Evolutionary conservation across 2,888 invertebrate genomes (phyloP), one percentile per base, ranked within the genome.

Genomic region (Rhamphomyia laevipes): DNA sequence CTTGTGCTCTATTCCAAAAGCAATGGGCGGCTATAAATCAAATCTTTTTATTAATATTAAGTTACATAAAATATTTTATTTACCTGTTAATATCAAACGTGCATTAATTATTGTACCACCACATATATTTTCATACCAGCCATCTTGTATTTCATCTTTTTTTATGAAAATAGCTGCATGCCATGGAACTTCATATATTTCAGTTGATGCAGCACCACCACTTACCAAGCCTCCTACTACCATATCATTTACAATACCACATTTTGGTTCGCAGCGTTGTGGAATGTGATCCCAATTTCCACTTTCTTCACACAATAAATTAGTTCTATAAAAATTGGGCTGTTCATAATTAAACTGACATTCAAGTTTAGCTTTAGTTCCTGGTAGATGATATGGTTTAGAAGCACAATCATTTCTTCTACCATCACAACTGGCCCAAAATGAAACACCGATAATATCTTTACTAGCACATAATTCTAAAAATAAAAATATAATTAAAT

Each of bases 181-280:
- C 59, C 59, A 59, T 4, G 59, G 59, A 7, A 57, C 54, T n/a
- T 43, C 10, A 6, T 53, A 54, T 23, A 53, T 56, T 33, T 55
- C 53, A 1, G 42, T 47, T 0, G 0, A n/a, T n/a, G n/a, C 1
- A 13, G 51, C 43, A 5, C 55, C 57, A 15, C 51, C 46, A n/a
- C 44, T 27, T 12, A 51, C 16, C 43, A 56, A n/a, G n/a, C n/a
- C n/a, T n/a, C n/a, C n/a, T n/a, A n/a, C n/a, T n/a, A n/a, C n/a
- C n/a, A n/a, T n/a, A n/a, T n/a, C n/a, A n/a, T n/a, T n/a, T n/a
- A 56, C 18, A 38, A 17, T 38, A 13, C 54, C 53, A 44, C 53
- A 52, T 13, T 51, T 31, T 18, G 47, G 49, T 35, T 18, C 54
- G 15, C 21, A 21, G 6, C 21, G 21, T 21, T 52, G 53, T 43